Evolutionary conservation across 1,140 invertebrate species (phyloP), one percentile per base, ranked within the genome.

Genomic region (Apolygus lucorum): DNA sequence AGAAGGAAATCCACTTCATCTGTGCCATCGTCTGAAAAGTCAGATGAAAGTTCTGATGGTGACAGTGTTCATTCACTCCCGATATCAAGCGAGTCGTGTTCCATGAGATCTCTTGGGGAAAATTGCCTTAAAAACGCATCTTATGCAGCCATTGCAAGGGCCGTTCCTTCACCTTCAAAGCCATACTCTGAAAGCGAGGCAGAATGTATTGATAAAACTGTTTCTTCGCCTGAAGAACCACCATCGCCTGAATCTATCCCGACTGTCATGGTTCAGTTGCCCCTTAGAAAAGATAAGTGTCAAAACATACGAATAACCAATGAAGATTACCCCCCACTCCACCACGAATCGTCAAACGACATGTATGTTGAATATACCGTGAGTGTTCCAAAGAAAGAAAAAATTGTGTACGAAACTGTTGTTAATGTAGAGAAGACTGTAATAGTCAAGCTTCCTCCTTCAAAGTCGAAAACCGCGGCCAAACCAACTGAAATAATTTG

Each of bases 21-120:
- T 11, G 81, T 85, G 75, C 85, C 85, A n/a, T 84, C 84, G 68
- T 86, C 85, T 67, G 88, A 90, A 71, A 88, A 88, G 78, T 87
- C 85, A n/a, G 87, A 87, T 76, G 87, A 88, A 74, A 88, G 86
- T 72, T 84, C 83, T 71, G 88, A 90, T 74, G 79, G 85, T 49
- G 89, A 90, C 74, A 88, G 87, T 14, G 87, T 89, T 21, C 86
- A 89, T 77, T 89, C 88, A 65, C 78, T 89, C 67, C 88, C 87
- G 1, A 85, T 86, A 26, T 84, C 82, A 1, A 82, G 83, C 1
- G 81, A 81, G 73, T 74, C 54, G n/a, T 29, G 64, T n/a, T n/a
- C 14, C 74, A 73, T 70, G 74, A 63, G 67, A 73, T 28, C 29
- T 52, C 26, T 52, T 1, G 67, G 42, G 2, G 29, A 27, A 24